phyloP scores from a whole-genome alignment of 1,140 invertebrate genomes.

The Eciton burchellii region DNA sequence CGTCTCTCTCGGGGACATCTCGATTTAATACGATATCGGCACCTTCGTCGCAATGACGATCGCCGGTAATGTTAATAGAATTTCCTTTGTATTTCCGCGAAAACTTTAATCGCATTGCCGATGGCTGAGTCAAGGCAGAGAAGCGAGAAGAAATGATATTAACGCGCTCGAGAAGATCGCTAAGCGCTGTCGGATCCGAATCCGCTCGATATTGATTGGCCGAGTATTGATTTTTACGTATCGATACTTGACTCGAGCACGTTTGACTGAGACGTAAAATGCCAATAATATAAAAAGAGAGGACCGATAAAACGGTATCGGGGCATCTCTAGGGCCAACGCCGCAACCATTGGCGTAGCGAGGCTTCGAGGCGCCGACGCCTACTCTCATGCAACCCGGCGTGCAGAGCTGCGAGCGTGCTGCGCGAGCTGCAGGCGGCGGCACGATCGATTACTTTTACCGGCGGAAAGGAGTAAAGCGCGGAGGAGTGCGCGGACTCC shows the following conservation, averaged over 20 bases:
- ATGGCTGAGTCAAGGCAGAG: too few relatives aligned
- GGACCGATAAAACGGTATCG: not conserved
- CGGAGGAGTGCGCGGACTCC: constrained; percentile 56
- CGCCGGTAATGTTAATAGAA: not conserved
- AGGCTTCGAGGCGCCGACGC: constrained; percentile 60
- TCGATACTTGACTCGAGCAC: not conserved
- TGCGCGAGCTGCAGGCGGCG: constrained; percentile 70
- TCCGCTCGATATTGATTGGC: too few relatives aligned
- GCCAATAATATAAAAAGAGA: not conserved
- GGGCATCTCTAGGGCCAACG: constrained; percentile 22
- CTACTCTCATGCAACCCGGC: constrained; percentile 68
- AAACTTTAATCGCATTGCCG: not conserved
- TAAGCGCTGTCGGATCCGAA: too few relatives aligned
- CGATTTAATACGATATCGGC: not conserved
- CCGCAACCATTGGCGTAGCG: constrained; percentile 63
- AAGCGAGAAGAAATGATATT: too few relatives aligned
- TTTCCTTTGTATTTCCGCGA: too few relatives aligned
- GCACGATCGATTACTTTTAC: constrained; percentile 73
- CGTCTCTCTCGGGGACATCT: not conserved
- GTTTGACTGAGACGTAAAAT: not conserved
- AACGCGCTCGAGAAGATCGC: too few relatives aligned
- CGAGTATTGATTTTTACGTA: not conserved
- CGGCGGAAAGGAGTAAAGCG: constrained; percentile 68
- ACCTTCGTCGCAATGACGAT: not conserved
- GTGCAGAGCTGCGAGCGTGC: constrained; percentile 67